Percentiles rank a stretch among this genome's conserved stretches.
These are phyloP conservation scores for Crocidura indochinensis DNA, from an alignment of 2,797 vertebrate genomes.

Conservation along the genomic window DNA sequence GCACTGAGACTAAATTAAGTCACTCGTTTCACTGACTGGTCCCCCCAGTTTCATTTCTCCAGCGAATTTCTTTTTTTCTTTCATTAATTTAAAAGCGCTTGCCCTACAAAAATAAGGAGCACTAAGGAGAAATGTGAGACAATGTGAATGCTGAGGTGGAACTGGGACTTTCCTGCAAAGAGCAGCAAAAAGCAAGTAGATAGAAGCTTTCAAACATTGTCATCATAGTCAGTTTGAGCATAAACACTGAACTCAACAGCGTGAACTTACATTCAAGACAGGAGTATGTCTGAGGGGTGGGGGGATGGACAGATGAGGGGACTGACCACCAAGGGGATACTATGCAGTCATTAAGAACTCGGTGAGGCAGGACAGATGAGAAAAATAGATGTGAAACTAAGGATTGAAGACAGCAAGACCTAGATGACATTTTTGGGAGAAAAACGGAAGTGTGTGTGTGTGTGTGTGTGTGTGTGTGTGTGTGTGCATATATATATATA, in stretches of 20 bases:
- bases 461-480: background rate
- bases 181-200: no score
- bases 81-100: slow-evolving; percentile 78
- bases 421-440: slow-evolving; percentile 34
- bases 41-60: slow-evolving; percentile 67
- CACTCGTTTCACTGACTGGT: slow-evolving; percentile 69
- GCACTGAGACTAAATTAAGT: slow-evolving; percentile 67
- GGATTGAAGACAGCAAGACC: slow-evolving; percentile 39
- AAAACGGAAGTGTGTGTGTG: background rate
- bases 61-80: slow-evolving; percentile 55
- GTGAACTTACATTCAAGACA: no score
- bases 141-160: slow-evolving; percentile 1
- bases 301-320: no score
- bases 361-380: background rate
- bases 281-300: no score
- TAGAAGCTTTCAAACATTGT: no score
- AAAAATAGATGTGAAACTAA: slow-evolving; percentile 33
- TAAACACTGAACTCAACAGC: no score
- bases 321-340: no score
- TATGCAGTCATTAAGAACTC: slow-evolving; percentile 16
- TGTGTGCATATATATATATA: no score
- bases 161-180: no score
- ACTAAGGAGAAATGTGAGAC: slow-evolving; percentile 51
- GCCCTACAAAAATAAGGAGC: slow-evolving; percentile 77
- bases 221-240: no score